Percentiles rank a stretch among this genome's conserved stretches.
Evolutionary conservation across 2,888 invertebrate genomes (phyloP).

Genomic region (Smittia sp.): DNA sequence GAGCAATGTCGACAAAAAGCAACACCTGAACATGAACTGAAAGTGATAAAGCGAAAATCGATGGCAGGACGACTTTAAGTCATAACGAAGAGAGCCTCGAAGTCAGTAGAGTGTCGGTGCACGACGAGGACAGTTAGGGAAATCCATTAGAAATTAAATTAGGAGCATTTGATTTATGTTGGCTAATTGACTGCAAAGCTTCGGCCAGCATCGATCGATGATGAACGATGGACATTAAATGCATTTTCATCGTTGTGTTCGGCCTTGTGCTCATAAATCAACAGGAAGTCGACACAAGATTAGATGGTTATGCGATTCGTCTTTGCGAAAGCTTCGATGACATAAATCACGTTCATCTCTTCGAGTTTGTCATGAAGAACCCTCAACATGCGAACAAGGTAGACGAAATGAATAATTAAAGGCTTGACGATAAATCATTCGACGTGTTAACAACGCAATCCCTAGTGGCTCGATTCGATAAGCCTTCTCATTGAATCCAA

Average conservation of each 20-base stretch:
- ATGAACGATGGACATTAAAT: constrained; percentile 35
- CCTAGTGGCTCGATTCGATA: constrained; percentile 44
- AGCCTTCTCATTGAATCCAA: constrained; percentile 44
- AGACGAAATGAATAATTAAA: constrained; percentile 29
- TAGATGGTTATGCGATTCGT: constrained; percentile 16
- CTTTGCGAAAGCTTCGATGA: constrained; percentile 10
- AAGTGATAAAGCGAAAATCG: constrained; percentile 40
- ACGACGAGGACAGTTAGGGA: background rate
- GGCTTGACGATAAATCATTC: constrained; percentile 15
- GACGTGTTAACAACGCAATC: background rate
- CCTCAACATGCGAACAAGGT: constrained; percentile 30
- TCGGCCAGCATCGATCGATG: background rate
- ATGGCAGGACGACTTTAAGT: background rate
- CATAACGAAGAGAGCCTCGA: too few relatives aligned
- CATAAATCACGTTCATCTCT: constrained; percentile 22
- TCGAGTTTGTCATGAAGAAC: constrained; percentile 35
- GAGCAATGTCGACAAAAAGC: constrained; percentile 7
- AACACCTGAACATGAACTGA: constrained; percentile 5
- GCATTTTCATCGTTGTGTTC: constrained; percentile 24
- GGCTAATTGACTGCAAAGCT: background rate
- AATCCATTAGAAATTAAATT: background rate
- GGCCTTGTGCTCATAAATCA: constrained; percentile 8
- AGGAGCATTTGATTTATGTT: background rate
- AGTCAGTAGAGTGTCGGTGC: background rate
- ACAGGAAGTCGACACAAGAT: constrained; percentile 30